Evolutionary conservation across 2,888 invertebrate species (phyloP).

Genomic region (Trissoscelio sp.): DNA sequence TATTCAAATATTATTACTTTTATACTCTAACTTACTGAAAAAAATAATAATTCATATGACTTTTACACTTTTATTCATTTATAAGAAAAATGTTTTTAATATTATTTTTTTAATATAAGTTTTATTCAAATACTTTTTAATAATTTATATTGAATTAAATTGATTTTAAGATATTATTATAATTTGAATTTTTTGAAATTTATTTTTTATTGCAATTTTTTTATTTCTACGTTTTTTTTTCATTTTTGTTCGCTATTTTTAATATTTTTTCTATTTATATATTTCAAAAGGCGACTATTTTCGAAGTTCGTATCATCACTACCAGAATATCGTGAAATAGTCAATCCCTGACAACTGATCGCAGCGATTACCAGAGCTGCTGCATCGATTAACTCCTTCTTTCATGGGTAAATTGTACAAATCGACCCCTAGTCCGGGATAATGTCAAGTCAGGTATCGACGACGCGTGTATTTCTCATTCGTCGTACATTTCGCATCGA

Average conservation of each 20-base stretch:
- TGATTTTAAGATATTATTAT: no score
- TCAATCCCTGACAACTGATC: constrained; percentile 44
- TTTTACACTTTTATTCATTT: no score
- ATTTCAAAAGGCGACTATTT: neutral
- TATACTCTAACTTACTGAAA: neutral
- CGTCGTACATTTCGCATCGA: constrained; percentile 44
- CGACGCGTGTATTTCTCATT: constrained; percentile 51
- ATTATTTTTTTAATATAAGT: no score
- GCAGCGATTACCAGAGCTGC: constrained; percentile 44
- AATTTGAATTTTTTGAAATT: no score
- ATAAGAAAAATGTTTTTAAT: no score
- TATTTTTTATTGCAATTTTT: no score
- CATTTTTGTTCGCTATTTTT: neutral
- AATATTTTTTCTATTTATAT: neutral
- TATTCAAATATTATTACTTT: neutral
- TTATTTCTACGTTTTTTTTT: neutral
- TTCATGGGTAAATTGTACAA: constrained; percentile 54
- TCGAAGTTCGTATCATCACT: neutral
- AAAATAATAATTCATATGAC: no score
- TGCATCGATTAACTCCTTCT: constrained; percentile 58
- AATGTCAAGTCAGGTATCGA: constrained; percentile 50
- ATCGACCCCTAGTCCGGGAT: constrained; percentile 47
- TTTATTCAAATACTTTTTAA: no score
- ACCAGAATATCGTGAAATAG: constrained; percentile 19
- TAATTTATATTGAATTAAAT: no score